Base-by-base conservation (phyloP, 1,140 invertebrate genomes). In the Heliconius himera region DNA sequence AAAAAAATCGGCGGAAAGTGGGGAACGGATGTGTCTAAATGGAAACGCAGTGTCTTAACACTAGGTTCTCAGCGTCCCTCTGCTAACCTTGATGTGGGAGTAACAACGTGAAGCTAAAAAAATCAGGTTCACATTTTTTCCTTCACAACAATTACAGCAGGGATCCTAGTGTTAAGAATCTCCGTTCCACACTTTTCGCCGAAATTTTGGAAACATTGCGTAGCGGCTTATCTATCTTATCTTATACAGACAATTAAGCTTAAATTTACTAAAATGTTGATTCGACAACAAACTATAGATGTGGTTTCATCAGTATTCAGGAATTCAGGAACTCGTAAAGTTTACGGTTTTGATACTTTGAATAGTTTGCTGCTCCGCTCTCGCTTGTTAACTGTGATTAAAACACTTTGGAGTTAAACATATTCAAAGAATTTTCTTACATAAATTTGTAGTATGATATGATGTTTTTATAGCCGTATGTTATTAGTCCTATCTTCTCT, bases 241-340 rank as follows among this genome's bases (percentile, higher is more conserved):
- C n/a, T 13, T 46, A 46, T 4, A 46, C 41, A 26, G 9, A 60
- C n/a, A 60, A 60, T n/a, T 26, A 9, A 3, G 20, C 9, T 22
- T 11, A 60, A 26, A 60, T 60, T 22, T 66, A 2, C 22, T 66
- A 66, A 66, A 66, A 66, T 29, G 8, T 22, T n/a, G 8, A 56
- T 8, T 8, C n/a, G 8, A 22, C 20, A 56, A 56, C 54, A 56
- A 29, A 26, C 60, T 66, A 26, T 66, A 9, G 54, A n/a, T 56
- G 54, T 22, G 60, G 60, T 66, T 66, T 66, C 60, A 66, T 66
- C 60, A 66, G 26, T 16, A 29, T 66, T 66, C 60, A 66, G 60
- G 3, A 29, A 66, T 66, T 66, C 26, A 5, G 60, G 22, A 66
- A 16, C 60, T 66, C 60, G 22, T 26, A 66, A 66, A 66, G 60